A percentile compares a stretch with the other conserved stretches of the same genome.
Evolutionary conservation across 2,888 invertebrate genomes (phyloP).

Genomic region (Mesorhabditis sp.): DNA sequence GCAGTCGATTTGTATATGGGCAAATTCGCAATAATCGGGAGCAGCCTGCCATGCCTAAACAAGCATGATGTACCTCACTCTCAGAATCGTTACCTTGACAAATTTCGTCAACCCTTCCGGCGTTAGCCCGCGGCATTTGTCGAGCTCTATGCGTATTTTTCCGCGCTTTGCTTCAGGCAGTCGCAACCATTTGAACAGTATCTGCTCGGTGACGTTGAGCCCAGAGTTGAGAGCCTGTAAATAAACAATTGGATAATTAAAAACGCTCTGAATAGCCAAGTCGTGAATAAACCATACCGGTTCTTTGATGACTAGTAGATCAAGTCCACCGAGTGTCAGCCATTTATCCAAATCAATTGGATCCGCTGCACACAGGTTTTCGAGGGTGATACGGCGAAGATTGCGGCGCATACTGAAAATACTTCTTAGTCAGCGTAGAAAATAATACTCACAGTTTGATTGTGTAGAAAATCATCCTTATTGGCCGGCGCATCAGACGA

Average conservation of each 20-base stretch:
- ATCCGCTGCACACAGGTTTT: not conserved
- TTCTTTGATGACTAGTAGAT: not conserved
- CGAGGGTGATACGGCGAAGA: not conserved
- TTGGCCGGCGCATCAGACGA: conserved; percentile 1
- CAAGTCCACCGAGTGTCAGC: not conserved
- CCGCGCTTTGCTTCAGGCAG: not conserved
- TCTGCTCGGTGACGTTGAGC: not conserved
- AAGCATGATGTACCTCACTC: not conserved
- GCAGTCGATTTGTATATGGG: not conserved
- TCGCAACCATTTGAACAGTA: conserved; percentile 2
- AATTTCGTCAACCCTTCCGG: not conserved
- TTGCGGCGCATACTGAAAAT: not conserved
- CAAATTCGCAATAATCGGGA: conserved; percentile 1
- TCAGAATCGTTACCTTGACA: conserved; percentile 3
- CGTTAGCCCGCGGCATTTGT: conserved; percentile 1
- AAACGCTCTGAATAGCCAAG: not conserved
- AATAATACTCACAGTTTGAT: not conserved
- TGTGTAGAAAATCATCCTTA: not conserved
- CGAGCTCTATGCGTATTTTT: not conserved
- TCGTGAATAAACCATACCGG: not conserved
- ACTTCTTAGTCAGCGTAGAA: not conserved
- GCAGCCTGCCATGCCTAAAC: not conserved
- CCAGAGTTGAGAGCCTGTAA: not conserved
- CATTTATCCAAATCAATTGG: not conserved
- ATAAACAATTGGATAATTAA: not conserved